Evolutionary conservation across 2,888 invertebrate genomes (phyloP), one percentile per base, ranked within the genome.

Genomic region (Cybosia mesomella): DNA sequence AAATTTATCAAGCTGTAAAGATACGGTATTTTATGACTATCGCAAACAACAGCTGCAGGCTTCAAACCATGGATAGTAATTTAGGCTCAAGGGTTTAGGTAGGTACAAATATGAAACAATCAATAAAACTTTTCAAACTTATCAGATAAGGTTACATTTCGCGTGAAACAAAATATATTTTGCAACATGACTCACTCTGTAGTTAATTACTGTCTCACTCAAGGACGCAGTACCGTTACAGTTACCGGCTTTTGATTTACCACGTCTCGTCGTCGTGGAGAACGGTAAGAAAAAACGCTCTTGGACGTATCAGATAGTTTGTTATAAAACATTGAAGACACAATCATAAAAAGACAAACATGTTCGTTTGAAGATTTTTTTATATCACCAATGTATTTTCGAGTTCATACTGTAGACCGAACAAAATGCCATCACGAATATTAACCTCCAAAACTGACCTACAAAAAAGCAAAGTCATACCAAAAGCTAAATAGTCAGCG

Each of bases 401-500:
- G 8, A n/a, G 9, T 49, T 18, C n/a, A 49, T 8, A 49, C 49
- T 49, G n/a, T 49, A 49, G 49, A 49, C 49, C 55, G 13, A 55
- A 24, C 5, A 55, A 55, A 24, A 28, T 24, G 13, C 15, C 22
- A 43, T 22, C 21, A 62, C 9, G 9, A 53, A 21, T 54, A 54
- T 54, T 53, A 62, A 28, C 53, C 32, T 53, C 9, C 22, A 62
- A 53, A 62, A 53, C 21, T 34, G 61, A 28, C 28, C 49, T 11
- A 24, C 15, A 55, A 43, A 67, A 66, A 28, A 32, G 61, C 55
- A 24, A 22, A 57, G 43, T 67, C 43, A 67, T 22, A 22, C 9
- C n/a, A 21, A 54, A 43, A 34, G 24, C 28, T n/a, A 18, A 21
- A 18, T 32, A 69, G 21, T 80, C 76, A 78, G 57, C 72, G 49